Conservation (phyloP, 2,888 invertebrate genomes). For the Napeogenes sylphis region DNA sequence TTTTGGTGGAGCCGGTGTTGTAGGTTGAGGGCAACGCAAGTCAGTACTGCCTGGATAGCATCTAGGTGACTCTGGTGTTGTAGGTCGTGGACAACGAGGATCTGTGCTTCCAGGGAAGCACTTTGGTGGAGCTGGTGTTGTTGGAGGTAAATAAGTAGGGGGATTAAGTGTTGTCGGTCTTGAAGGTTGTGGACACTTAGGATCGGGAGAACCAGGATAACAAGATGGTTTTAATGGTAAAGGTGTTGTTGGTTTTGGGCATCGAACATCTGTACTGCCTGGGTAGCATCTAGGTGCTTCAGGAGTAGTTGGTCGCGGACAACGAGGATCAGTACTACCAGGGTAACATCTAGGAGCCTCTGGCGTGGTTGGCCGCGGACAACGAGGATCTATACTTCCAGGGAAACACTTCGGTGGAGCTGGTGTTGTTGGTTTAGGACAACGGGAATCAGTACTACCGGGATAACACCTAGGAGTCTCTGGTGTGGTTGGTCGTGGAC, state of each 20-base stretch:
- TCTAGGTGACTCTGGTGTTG: slow-evolving; percentile 40
- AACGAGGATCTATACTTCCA: slow-evolving; percentile 38
- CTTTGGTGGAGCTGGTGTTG: slow-evolving; percentile 35
- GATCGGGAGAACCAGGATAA: slow-evolving; percentile 32
- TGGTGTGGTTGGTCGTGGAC: slow-evolving; percentile 47
- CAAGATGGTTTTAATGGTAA: slow-evolving; percentile 33
- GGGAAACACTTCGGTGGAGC: slow-evolving; percentile 38
- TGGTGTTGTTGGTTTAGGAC: slow-evolving; percentile 41
- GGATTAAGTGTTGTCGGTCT: slow-evolving; percentile 33
- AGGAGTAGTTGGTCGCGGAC: slow-evolving; percentile 36
- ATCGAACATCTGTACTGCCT: slow-evolving; percentile 36
- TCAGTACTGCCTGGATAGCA: slow-evolving; percentile 41
- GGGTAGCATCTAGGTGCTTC: slow-evolving; percentile 32
- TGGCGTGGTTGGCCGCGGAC: slow-evolving; percentile 38
- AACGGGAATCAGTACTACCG: slow-evolving; percentile 44
- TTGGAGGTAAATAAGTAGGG: slow-evolving; percentile 19
- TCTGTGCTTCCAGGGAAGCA: slow-evolving; percentile 48
- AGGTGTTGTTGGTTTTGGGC: slow-evolving; percentile 34
- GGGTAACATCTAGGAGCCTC: slow-evolving; percentile 34
- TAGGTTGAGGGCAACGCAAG: slow-evolving; percentile 44
- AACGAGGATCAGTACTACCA: slow-evolving; percentile 40
- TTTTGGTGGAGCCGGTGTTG: slow-evolving; percentile 36
- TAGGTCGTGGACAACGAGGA: slow-evolving; percentile 47
- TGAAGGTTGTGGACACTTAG: slow-evolving; percentile 26
- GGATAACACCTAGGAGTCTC: slow-evolving; percentile 37